Percentiles rank a stretch among this genome's conserved stretches.
Conservation (phyloP, 2,113 vertebrate species). For the Myocastor coypus region DNA sequence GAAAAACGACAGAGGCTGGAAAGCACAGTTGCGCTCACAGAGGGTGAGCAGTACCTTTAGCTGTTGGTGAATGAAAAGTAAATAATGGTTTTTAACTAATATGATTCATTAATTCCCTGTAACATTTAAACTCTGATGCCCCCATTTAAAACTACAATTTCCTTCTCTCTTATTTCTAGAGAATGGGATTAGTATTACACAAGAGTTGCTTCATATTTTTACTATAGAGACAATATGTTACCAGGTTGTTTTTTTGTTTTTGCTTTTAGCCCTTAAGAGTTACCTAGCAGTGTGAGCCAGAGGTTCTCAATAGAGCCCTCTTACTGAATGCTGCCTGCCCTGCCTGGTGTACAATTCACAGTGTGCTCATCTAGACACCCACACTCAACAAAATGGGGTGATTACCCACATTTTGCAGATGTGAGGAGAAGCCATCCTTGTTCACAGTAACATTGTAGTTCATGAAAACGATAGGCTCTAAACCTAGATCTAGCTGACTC, state of each 20-base stretch:
- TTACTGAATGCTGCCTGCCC: background rate
- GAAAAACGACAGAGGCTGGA: background rate
- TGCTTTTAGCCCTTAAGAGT: background rate
- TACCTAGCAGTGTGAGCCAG: background rate
- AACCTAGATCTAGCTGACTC: background rate
- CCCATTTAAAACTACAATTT: background rate
- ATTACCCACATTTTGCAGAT: background rate
- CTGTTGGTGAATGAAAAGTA: background rate
- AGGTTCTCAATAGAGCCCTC: background rate
- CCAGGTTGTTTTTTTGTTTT: background rate
- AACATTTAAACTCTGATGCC: background rate
- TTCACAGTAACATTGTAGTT: background rate
- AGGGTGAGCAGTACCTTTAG: background rate
- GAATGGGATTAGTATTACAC: background rate
- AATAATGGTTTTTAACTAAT: background rate
- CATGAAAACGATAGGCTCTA: background rate
- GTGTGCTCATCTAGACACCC: background rate
- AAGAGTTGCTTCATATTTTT: background rate
- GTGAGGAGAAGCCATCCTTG: background rate
- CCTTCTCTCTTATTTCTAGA: background rate
- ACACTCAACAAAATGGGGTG: background rate
- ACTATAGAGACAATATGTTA: background rate
- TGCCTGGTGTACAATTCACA: background rate
- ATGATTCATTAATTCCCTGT: background rate
- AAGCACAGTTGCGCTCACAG: too few relatives aligned